Evolutionary conservation across 1,140 invertebrate genomes (phyloP).

Genomic region (Laupala kohalensis): DNA sequence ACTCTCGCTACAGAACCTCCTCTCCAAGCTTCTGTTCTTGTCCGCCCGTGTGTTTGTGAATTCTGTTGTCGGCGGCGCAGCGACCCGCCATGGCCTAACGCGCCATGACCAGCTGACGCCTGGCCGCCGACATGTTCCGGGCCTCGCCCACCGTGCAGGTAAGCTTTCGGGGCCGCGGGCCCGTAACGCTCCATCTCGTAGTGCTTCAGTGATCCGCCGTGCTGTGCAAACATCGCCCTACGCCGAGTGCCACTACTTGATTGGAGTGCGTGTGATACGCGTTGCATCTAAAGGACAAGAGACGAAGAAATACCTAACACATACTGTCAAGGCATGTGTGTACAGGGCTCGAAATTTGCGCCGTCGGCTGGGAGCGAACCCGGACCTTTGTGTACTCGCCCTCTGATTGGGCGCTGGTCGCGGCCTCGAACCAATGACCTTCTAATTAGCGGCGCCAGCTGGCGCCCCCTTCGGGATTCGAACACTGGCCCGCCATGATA

Average conservation of each 20-base stretch:
- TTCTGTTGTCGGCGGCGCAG: no score
- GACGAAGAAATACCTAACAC: no score
- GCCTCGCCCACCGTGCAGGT: not conserved
- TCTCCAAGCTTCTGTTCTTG: no score
- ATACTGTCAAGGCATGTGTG: not conserved
- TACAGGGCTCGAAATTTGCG: not conserved
- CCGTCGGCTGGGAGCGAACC: not conserved
- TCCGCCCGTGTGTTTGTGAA: no score
- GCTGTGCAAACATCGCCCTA: no score
- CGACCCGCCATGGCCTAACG: not conserved
- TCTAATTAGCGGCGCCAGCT: not conserved
- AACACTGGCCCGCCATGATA: not conserved
- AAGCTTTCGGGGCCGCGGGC: not conserved
- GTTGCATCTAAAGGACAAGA: no score
- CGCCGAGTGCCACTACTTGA: not conserved
- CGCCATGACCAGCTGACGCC: not conserved
- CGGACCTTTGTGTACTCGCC: not conserved
- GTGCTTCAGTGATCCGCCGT: not conserved
- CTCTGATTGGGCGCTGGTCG: not conserved
- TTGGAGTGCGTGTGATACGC: not conserved
- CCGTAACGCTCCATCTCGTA: not conserved
- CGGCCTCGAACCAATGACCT: not conserved
- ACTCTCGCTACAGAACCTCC: no score
- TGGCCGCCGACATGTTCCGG: not conserved
- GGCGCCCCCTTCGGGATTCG: not conserved